phyloP scores from a whole-genome alignment of 2,888 invertebrate genomes.

The Eugnorisma glareosa region DNA sequence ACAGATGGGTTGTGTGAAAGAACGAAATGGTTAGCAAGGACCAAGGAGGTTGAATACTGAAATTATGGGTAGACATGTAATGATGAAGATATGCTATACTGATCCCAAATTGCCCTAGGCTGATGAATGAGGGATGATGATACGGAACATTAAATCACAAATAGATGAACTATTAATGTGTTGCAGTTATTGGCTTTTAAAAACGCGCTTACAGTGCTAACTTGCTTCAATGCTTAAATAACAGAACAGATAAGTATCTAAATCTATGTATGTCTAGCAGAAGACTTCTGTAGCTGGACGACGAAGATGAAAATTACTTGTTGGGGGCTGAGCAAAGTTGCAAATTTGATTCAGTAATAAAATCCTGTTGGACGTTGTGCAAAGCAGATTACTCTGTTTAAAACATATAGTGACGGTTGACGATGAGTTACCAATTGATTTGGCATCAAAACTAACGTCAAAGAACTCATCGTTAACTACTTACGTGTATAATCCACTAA shows the following conservation, averaged over 20 bases:
- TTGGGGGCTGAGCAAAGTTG: not conserved
- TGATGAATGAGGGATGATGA: not conserved
- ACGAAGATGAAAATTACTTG: not conserved
- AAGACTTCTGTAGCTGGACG: not conserved
- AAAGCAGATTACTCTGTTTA: not conserved
- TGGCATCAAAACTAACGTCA: not conserved
- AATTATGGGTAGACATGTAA: not conserved
- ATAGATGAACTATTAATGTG: not conserved
- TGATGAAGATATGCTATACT: not conserved
- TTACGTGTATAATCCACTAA: constrained; percentile 27
- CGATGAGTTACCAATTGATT: not conserved
- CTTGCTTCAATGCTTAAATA: constrained; percentile 2
- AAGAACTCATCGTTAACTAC: not conserved
- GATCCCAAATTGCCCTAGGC: not conserved
- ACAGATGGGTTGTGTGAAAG: not conserved
- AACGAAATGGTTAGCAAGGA: not conserved
- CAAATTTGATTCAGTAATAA: not conserved
- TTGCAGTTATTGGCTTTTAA: not conserved
- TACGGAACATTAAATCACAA: not conserved
- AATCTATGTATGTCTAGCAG: not conserved
- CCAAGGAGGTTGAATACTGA: not conserved
- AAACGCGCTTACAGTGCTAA: not conserved
- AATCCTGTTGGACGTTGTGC: not conserved
- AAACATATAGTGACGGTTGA: not conserved
- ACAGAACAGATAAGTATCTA: not conserved